Conservation (phyloP, 2,888 invertebrate species). For the Tiliacea citrago region DNA sequence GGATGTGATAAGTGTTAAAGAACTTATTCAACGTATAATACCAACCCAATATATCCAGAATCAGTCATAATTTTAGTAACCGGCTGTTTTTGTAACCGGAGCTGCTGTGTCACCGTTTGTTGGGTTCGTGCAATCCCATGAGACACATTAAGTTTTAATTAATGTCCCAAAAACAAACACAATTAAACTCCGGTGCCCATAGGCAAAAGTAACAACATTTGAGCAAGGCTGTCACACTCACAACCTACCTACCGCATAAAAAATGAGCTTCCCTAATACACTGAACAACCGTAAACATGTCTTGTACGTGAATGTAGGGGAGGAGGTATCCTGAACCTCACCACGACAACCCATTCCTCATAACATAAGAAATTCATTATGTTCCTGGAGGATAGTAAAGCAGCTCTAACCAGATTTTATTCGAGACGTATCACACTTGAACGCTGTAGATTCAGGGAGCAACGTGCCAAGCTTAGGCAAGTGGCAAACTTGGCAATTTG, state of each 20-base stretch:
- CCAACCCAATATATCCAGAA: background rate
- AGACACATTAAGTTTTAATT: slow-evolving; percentile 11
- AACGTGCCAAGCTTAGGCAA: slow-evolving; percentile 59
- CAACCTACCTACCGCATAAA: background rate
- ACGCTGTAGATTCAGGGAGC: slow-evolving; percentile 43
- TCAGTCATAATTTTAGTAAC: background rate
- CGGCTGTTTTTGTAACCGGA: background rate
- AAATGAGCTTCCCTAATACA: background rate
- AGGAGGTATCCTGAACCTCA: background rate
- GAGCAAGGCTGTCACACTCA: background rate
- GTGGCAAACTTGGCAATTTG: slow-evolving; percentile 52
- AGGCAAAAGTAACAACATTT: background rate
- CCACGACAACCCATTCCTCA: slow-evolving; percentile 21
- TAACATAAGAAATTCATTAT: slow-evolving; percentile 53
- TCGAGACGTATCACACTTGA: slow-evolving; percentile 55
- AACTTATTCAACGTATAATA: background rate
- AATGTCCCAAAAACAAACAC: slow-evolving; percentile 17
- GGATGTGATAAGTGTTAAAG: background rate
- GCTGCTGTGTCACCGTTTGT: background rate
- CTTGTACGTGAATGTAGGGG: background rate
- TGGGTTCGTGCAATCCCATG: slow-evolving; percentile 5
- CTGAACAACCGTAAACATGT: slow-evolving; percentile 11
- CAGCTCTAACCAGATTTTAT: slow-evolving; percentile 55
- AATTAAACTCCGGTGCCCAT: too few relatives aligned
- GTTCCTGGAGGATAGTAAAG: slow-evolving; percentile 26